A percentile compares a stretch with the other conserved stretches of the same genome.
Conservation (phyloP, 1,140 invertebrate species). For the Condylostylus longicornis region DNA sequence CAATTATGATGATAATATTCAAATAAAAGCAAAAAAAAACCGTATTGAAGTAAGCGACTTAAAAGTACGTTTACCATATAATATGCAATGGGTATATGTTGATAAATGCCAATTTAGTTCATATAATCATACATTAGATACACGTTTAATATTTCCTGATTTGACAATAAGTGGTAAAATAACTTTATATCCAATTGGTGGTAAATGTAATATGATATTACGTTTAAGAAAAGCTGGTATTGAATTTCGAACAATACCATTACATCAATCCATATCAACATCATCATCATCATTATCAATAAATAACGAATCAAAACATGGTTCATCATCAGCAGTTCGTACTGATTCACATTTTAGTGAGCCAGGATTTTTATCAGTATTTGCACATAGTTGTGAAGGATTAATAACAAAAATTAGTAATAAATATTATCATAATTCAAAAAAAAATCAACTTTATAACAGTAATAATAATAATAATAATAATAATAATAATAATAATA, state of each 20-base stretch:
- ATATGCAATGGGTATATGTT: conserved; percentile 46
- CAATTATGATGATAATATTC: not conserved
- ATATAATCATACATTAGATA: conserved; percentile 53
- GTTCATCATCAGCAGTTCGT: conserved; percentile 54
- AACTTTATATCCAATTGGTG: conserved; percentile 39
- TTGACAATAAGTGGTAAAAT: conserved; percentile 59
- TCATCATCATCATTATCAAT: too few relatives aligned
- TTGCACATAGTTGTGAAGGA: conserved; percentile 60
- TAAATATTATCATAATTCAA: too few relatives aligned
- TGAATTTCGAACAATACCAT: conserved; percentile 42
- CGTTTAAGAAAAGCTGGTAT: conserved; percentile 58
- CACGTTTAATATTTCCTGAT: conserved; percentile 59
- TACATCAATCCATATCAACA: too few relatives aligned
- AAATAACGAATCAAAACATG: conserved; percentile 18
- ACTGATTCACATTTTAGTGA: conserved; percentile 69
- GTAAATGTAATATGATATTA: conserved; percentile 61
- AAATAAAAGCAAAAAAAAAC: conserved; percentile 8
- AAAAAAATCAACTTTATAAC: too few relatives aligned
- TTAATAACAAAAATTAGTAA: too few relatives aligned
- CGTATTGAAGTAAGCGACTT: conserved; percentile 42
- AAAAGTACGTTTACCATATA: conserved; percentile 41
- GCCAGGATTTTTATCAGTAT: conserved; percentile 65
- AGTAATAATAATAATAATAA: too few relatives aligned
- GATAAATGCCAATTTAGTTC: conserved; percentile 61
- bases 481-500: too few relatives aligned